Evolutionary conservation across 2,888 invertebrate species (phyloP), one percentile per base, ranked within the genome.

Genomic region (Bruchidius siliquastri): DNA sequence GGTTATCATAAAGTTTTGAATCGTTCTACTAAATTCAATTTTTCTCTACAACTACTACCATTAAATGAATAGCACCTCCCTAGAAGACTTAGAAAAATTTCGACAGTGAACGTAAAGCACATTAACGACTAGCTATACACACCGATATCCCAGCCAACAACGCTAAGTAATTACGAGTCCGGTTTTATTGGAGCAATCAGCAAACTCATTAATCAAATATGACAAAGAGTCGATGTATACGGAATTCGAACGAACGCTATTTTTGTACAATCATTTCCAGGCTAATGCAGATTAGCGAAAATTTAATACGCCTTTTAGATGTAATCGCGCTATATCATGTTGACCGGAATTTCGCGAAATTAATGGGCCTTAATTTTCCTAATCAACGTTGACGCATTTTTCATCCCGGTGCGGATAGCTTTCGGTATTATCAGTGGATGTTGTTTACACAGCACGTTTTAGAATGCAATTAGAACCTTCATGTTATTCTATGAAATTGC

Each of bases 161-260:
- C 49, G 68, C 75, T 76, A 76, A 76, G 76, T 77, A 77, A 77
- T 77, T 76, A 77, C 75, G 72, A 75, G 72, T 77, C 75, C 74
- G 74, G 75, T 77, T 77, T 77, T 76, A 77, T 77, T 77, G 74
- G 73, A 73, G 72, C 73, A 77, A 76, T 77, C 76, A 76, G 75
- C 77, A 32, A 73, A 74, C 75, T 75, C 77, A 77, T 77, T 77
- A 75, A 77, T 77, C 74, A 75, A 77, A 75, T 77, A 74, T 76
- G 76, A 75, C 78, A 75, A 74, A 71, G 32, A 71, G 74, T 73
- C 73, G 75, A 77, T 76, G 74, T 49, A 13, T 13, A 49, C 49
- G 74, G 73, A 74, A 74, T 77, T 76, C 74, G 72, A 74, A 72
- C 72, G 77, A 26, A 49, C 49, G 49, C 71, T 76, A 73, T 74